Percentiles rank a stretch among this genome's conserved stretches.
phyloP scores from a whole-genome alignment of 2,888 invertebrate genomes.

The Hesperia comma region DNA sequence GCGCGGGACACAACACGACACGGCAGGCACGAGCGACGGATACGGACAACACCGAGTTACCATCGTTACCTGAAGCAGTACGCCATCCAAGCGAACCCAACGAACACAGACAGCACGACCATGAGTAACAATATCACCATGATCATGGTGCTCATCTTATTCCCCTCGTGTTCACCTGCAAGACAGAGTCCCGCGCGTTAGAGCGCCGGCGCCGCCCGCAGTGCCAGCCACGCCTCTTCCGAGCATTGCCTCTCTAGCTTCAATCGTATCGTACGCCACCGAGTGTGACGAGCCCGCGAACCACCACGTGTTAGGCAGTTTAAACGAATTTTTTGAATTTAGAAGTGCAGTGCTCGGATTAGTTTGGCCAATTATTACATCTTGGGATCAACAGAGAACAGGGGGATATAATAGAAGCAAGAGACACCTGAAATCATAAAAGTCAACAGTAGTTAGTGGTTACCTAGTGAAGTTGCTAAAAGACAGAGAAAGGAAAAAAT shows the following conservation, averaged over 20 bases:
- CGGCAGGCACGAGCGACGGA: constrained; percentile 74
- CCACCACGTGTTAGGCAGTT: not conserved
- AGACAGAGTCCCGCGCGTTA: constrained; percentile 80
- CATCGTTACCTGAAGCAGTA: constrained; percentile 95
- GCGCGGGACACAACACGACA: constrained; percentile 63
- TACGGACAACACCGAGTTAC: constrained; percentile 81
- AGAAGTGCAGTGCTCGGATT: constrained; percentile 77
- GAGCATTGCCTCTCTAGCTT: constrained; percentile 64
- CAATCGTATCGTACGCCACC: not conserved
- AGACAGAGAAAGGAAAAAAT: constrained; percentile 40
- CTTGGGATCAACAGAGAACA: constrained; percentile 45
- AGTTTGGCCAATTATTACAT: constrained; percentile 59
- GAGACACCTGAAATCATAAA: constrained; percentile 76
- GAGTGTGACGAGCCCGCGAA: not conserved
- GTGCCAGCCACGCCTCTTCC: constrained; percentile 58
- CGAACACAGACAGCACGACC: constrained; percentile 96
- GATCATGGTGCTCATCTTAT: constrained; percentile 94
- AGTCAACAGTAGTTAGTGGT: constrained; percentile 54
- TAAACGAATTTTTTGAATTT: constrained; percentile 49
- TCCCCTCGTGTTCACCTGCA: constrained; percentile 89
- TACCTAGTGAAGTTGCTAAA: constrained; percentile 41
- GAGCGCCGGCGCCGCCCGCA: constrained; percentile 79
- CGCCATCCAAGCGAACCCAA: constrained; percentile 97
- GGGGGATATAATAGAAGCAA: constrained; percentile 64
- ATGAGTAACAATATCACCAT: constrained; percentile 97